Conservation (phyloP, 2,888 invertebrate species). For the Sarcophaga carnaria region DNA sequence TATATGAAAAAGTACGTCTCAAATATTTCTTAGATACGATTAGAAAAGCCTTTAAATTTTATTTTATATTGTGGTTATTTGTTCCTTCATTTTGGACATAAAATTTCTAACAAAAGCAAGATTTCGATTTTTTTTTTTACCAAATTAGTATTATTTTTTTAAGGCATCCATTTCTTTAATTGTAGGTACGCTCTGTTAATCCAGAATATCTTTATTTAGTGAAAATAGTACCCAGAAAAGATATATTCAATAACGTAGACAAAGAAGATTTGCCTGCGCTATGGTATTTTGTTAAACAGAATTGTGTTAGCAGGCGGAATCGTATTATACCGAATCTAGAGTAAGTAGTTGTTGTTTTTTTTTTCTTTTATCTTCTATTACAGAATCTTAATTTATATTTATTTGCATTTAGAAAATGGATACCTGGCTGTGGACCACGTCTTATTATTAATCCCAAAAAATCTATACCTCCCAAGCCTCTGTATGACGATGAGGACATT, state of each 20-base stretch:
- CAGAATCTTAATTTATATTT: background rate
- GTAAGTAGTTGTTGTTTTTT: slow-evolving; percentile 82
- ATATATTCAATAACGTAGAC: slow-evolving; percentile 83
- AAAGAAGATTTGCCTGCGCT: slow-evolving; percentile 85
- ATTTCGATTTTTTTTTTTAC: no score
- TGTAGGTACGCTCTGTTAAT: slow-evolving; percentile 80
- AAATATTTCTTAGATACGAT: no score
- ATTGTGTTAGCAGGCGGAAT: slow-evolving; percentile 84
- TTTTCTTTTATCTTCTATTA: background rate
- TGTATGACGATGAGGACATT: slow-evolving; percentile 72
- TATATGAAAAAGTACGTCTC: no score
- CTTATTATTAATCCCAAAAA: slow-evolving; percentile 82
- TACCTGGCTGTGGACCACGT: slow-evolving; percentile 88
- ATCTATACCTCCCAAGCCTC: slow-evolving; percentile 43
- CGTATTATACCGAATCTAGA: slow-evolving; percentile 88
- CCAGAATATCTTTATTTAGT: slow-evolving; percentile 85
- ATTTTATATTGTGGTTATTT: no score
- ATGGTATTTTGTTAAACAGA: slow-evolving; percentile 88
- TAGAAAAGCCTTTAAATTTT: no score
- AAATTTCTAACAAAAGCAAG: no score
- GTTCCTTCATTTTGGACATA: no score
- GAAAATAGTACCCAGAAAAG: slow-evolving; percentile 85
- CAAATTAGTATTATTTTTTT: background rate
- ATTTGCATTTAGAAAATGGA: slow-evolving; percentile 84
- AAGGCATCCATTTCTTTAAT: slow-evolving; percentile 4